Evolutionary conservation across 2,797 vertebrate genomes (phyloP).

Genomic region (Cheirogaleus major): DNA sequence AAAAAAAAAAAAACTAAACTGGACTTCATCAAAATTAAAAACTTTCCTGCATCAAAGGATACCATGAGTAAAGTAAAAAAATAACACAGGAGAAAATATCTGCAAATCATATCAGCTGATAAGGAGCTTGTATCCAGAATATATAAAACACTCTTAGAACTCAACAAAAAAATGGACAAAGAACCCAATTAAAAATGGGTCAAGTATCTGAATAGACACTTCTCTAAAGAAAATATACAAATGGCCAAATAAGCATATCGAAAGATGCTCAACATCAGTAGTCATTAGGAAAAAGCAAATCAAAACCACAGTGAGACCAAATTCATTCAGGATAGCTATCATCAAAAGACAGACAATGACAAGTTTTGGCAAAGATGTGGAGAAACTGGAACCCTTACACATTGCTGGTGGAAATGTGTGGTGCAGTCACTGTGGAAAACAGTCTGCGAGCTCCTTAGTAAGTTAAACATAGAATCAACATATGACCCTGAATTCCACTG

Average conservation of each 20-base stretch:
- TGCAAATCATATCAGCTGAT: neutral
- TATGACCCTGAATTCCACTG: neutral
- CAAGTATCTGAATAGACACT: neutral
- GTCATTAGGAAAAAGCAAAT: neutral
- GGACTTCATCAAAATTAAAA: conserved; percentile 1
- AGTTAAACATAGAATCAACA: neutral
- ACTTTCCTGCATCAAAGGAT: neutral
- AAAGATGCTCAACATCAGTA: neutral
- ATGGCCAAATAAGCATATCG: neutral
- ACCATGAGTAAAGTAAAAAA: neutral
- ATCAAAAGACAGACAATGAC: neutral
- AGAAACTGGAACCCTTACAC: neutral
- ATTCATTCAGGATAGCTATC: neutral
- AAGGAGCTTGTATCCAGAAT: neutral
- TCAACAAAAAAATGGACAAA: conserved; percentile 2
- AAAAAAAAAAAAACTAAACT: neutral
- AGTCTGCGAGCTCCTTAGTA: neutral
- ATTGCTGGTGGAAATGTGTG: neutral
- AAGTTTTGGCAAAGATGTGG: neutral
- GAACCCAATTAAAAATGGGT: neutral
- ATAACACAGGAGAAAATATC: neutral
- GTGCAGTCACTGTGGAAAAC: neutral
- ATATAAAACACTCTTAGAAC: neutral
- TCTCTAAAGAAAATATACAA: neutral
- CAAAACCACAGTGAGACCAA: conserved; percentile 29